phyloP scores from a whole-genome alignment of 2,113 vertebrate species.

The Perca flavescens region DNA sequence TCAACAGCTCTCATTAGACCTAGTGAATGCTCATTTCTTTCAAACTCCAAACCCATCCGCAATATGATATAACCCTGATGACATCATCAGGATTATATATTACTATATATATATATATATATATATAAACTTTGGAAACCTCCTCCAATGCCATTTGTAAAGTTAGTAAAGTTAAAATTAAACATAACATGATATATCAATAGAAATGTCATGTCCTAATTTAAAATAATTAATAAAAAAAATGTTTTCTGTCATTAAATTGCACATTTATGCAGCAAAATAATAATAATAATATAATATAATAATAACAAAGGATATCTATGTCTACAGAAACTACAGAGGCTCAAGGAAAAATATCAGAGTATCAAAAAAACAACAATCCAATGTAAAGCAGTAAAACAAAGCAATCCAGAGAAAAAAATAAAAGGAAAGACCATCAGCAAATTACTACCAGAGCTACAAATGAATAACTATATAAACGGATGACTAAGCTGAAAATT shows the following conservation, averaged over 20 bases:
- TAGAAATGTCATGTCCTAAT: background rate
- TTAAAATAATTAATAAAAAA: background rate
- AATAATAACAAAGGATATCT: no score
- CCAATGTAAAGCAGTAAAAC: background rate
- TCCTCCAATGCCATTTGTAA: background rate
- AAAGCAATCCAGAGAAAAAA: background rate
- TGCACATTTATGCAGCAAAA: no score
- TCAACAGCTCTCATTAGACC: background rate
- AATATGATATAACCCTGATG: background rate
- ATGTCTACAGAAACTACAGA: background rate
- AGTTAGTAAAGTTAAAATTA: background rate
- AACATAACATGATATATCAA: background rate
- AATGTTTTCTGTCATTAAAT: background rate
- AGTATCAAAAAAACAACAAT: background rate
- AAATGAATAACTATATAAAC: conserved; percentile 3
- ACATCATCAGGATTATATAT: background rate
- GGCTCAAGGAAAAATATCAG: background rate
- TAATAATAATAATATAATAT: no score
- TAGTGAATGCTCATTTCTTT: background rate
- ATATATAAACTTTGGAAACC: background rate
- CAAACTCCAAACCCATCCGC: no score
- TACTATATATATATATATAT: no score
- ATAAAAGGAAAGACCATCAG: conserved; percentile 17
- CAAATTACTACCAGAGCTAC: conserved; percentile 1
- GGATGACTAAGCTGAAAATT: conserved; percentile 36